Percentiles rank a stretch among this genome's conserved stretches.
Evolutionary conservation across 1,140 invertebrate genomes (phyloP).

Genomic region (Drosophila azteca): DNA sequence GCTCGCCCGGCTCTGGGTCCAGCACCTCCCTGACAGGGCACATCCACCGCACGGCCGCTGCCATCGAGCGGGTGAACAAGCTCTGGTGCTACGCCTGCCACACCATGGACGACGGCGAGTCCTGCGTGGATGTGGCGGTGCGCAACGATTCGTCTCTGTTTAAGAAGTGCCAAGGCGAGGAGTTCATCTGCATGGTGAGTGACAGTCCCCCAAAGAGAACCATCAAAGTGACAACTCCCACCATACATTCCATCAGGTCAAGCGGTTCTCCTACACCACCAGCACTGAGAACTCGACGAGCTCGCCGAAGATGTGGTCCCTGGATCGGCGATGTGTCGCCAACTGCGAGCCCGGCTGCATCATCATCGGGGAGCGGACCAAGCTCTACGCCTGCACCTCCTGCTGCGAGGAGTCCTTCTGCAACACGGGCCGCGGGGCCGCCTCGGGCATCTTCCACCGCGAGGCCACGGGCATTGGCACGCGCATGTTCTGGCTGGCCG

Average conservation of each 20-base stretch:
- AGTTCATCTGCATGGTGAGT: conserved; percentile 90
- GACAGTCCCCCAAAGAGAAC: no score
- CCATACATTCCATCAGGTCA: conserved; percentile 86
- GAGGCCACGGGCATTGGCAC: conserved; percentile 79
- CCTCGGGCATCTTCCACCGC: conserved; percentile 67
- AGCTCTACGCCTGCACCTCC: conserved; percentile 92
- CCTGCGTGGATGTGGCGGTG: conserved; percentile 87
- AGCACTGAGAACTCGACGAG: conserved; percentile 92
- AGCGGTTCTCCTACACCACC: conserved; percentile 92
- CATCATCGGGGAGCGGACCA: conserved; percentile 92
- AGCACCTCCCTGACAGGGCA: conserved; percentile 66
- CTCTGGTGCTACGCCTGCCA: conserved; percentile 92
- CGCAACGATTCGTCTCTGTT: conserved; percentile 87
- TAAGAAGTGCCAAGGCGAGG: conserved; percentile 90
- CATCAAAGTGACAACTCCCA: neutral
- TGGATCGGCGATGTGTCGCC: conserved; percentile 91
- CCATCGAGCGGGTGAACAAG: conserved; percentile 88
- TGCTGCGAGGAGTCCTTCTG: conserved; percentile 92
- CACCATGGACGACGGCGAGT: conserved; percentile 87
- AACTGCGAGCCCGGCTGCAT: conserved; percentile 94
- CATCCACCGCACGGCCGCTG: conserved; percentile 89
- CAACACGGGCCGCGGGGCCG: conserved; percentile 86
- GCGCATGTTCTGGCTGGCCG: conserved; percentile 64
- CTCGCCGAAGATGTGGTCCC: conserved; percentile 90
- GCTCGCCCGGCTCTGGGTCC: conserved; percentile 82